phyloP scores from a whole-genome alignment of 1,140 invertebrate genomes.

The Tenebrio molitor region DNA sequence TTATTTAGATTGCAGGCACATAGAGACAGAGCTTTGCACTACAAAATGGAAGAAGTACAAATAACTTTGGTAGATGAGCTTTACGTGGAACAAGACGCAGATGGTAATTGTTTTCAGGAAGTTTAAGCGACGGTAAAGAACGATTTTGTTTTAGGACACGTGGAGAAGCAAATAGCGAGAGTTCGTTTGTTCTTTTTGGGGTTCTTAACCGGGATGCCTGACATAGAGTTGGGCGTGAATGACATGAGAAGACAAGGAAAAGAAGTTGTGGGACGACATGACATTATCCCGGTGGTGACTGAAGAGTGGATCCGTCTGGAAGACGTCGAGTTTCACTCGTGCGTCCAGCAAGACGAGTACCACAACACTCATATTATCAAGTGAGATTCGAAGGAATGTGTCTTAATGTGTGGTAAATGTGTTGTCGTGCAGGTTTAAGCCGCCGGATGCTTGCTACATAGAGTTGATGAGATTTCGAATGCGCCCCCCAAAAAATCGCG shows the following conservation, averaged over 20 bases:
- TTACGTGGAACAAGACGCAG: conserved; percentile 91
- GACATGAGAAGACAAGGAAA: conserved; percentile 96
- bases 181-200: conserved; percentile 96
- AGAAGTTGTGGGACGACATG: conserved; percentile 98
- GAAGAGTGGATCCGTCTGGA: conserved; percentile 99
- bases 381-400: no score
- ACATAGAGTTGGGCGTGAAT: conserved; percentile 97
- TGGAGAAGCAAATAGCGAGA: conserved; percentile 93
- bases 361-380: conserved; percentile 92
- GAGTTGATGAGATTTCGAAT: conserved; percentile 97
- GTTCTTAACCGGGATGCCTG: conserved; percentile 93
- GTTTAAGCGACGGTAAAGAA: not conserved
- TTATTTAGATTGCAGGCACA: conserved; percentile 87
- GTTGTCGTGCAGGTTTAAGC: conserved; percentile 89
- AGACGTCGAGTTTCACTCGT: conserved; percentile 93
- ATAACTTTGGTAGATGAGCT: conserved; percentile 97
- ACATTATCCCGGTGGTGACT: conserved; percentile 99
- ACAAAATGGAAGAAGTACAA: conserved; percentile 99
- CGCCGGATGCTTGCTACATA: conserved; percentile 98
- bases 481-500: conserved; percentile 94
- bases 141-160: conserved; percentile 73
- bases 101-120: conserved; percentile 62
- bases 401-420: no score
- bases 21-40: conserved; percentile 90
- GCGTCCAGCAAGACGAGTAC: conserved; percentile 94